phyloP scores from a whole-genome alignment of 1,140 invertebrate species.

The Coenobita brevimanus region DNA sequence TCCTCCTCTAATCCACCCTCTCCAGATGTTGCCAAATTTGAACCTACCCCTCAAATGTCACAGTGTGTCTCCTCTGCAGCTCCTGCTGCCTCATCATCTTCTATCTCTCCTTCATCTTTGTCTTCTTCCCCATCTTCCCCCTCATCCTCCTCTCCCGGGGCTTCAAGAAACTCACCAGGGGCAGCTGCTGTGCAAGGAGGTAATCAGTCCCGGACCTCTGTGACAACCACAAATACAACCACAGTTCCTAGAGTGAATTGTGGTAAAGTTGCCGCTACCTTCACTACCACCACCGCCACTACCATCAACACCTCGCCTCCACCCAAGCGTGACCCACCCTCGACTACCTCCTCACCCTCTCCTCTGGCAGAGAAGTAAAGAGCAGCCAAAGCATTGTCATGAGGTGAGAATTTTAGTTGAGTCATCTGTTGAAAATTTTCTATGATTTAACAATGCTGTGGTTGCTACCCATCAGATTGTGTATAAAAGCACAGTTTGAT shows the following conservation, averaged over 20 bases:
- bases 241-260: neutral
- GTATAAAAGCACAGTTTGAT: constrained; percentile 40
- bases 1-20: neutral
- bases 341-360: constrained; percentile 34
- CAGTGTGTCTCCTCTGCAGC: neutral
- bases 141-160: neutral
- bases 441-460: constrained; percentile 24
- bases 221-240: too few relatives aligned
- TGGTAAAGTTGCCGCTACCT: constrained; percentile 1
- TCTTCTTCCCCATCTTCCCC: constrained; percentile 20
- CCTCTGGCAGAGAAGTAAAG: neutral
- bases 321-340: constrained; percentile 7
- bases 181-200: too few relatives aligned
- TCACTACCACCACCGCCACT: constrained; percentile 17
- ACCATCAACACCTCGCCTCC: constrained; percentile 10
- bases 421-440: constrained; percentile 2
- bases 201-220: too few relatives aligned
- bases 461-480: constrained; percentile 46
- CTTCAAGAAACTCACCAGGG: too few relatives aligned
- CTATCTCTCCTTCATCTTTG: neutral
- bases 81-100: constrained; percentile 6
- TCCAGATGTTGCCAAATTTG: neutral
- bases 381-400: neutral
- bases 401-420: constrained; percentile 31
- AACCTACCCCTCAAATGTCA: constrained; percentile 2